These are phyloP conservation scores for Galeopsomyia nigrocyanea DNA, from an alignment of 2,888 invertebrate species.

Conservation along the genomic window DNA sequence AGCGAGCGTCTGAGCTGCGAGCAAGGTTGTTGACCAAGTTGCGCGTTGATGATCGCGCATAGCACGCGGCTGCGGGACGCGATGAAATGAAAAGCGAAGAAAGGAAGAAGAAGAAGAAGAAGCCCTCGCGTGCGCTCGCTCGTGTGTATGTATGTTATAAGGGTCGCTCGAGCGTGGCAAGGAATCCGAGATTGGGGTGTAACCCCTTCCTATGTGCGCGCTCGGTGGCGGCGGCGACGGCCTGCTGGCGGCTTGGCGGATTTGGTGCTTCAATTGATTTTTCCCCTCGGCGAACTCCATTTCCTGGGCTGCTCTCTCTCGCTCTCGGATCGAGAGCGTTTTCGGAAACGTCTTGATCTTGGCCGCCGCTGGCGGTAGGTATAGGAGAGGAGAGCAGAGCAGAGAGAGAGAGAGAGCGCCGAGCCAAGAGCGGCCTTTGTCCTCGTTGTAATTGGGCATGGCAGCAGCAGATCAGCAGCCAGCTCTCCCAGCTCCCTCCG, in stretches of 20 bases:
- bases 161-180: constrained; percentile 56
- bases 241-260: constrained; percentile 5
- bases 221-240: constrained; percentile 15
- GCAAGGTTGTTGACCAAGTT: constrained; percentile 44
- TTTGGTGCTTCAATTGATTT: constrained; percentile 57
- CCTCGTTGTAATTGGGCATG: too few species aligned
- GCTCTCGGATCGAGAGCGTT: constrained; percentile 6
- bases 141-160: constrained; percentile 36
- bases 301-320: constrained; percentile 31
- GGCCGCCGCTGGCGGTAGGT: not conserved
- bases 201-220: constrained; percentile 48
- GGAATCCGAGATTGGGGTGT: constrained; percentile 60
- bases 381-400: not conserved
- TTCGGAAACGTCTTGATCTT: constrained; percentile 38
- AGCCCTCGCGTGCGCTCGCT: too few species aligned
- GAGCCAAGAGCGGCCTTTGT: not conserved
- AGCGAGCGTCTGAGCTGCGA: not conserved
- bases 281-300: constrained; percentile 49
- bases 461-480: too few species aligned
- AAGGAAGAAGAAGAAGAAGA: not conserved
- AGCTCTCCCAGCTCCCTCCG: too few species aligned
- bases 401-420: constrained; percentile 7
- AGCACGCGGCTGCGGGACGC: constrained; percentile 25
- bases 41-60: constrained; percentile 45
- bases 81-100: constrained; percentile 33